Evolutionary conservation across 2,113 vertebrate species (phyloP).

Genomic region (Gracilinanus agilis): DNA sequence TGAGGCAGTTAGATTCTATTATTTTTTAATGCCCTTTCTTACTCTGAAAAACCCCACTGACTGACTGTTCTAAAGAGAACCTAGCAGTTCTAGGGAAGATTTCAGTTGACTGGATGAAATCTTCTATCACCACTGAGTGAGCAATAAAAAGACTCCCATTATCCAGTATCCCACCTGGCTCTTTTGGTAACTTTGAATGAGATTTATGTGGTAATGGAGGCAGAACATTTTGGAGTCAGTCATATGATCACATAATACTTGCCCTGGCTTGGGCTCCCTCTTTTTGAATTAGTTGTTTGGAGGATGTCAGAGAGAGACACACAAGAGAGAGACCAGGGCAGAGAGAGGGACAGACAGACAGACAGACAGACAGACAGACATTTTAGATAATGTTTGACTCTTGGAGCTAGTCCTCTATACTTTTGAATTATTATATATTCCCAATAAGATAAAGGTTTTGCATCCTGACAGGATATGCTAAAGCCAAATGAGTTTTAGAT

Average conservation of each 20-base stretch:
- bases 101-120: background rate
- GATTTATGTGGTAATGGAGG: conserved; percentile 92
- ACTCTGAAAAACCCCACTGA: background rate
- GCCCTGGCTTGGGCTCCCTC: conserved; percentile 40
- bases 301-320: conserved; percentile 53
- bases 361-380: background rate
- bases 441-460: conserved; percentile 19
- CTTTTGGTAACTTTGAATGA: conserved; percentile 93
- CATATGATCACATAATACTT: conserved; percentile 80
- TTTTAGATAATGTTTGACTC: background rate
- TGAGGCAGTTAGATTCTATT: background rate
- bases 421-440: conserved; percentile 56
- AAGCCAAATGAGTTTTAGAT: conserved; percentile 10
- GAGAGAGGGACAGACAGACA: conserved; percentile 29
- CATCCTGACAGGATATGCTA: conserved; percentile 12
- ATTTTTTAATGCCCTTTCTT: background rate
- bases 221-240: conserved; percentile 86
- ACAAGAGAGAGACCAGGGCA: too few relatives aligned
- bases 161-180: conserved; percentile 74
- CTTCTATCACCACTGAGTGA: conserved; percentile 16
- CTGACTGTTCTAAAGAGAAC: background rate
- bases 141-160: conserved; percentile 38
- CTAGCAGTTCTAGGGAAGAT: conserved; percentile 2
- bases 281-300: conserved; percentile 51
- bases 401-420: conserved; percentile 27